Conservation (phyloP, 2,113 vertebrate genomes). For the Cyprinodon brontotheroides region DNA sequence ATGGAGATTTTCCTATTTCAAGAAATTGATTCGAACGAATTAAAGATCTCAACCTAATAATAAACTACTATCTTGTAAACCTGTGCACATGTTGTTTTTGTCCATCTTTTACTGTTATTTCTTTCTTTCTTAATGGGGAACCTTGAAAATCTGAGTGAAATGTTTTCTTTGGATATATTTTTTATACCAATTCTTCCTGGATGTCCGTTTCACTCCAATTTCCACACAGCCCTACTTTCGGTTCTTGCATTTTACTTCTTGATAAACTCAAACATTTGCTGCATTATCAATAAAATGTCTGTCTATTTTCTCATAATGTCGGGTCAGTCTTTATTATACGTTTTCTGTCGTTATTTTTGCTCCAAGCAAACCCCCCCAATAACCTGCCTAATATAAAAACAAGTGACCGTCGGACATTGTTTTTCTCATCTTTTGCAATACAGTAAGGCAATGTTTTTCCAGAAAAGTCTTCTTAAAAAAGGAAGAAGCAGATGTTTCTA, state of each 20-base stretch:
- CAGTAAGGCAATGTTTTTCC: not conserved
- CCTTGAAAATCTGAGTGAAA: not conserved
- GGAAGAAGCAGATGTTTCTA: conserved; percentile 9
- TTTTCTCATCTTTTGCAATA: not conserved
- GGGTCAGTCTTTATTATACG: not conserved
- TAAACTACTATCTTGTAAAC: not conserved
- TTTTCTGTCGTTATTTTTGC: not conserved
- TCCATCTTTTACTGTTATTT: no score
- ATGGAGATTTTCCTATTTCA: not conserved
- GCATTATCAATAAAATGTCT: not conserved
- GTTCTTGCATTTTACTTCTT: not conserved
- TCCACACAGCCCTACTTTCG: not conserved
- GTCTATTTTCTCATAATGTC: not conserved
- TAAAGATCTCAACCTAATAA: not conserved
- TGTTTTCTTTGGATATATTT: not conserved
- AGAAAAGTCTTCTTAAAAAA: not conserved
- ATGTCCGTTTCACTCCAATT: not conserved
- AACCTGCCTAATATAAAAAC: no score
- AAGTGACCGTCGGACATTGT: not conserved
- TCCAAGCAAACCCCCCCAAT: not conserved
- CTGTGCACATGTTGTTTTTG: no score
- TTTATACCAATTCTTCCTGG: not conserved
- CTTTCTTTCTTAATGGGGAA: not conserved
- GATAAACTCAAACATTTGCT: not conserved
- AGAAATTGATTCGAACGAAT: no score